Conservation (phyloP, 2,888 invertebrate genomes). For the Dryadula phaetusa region DNA sequence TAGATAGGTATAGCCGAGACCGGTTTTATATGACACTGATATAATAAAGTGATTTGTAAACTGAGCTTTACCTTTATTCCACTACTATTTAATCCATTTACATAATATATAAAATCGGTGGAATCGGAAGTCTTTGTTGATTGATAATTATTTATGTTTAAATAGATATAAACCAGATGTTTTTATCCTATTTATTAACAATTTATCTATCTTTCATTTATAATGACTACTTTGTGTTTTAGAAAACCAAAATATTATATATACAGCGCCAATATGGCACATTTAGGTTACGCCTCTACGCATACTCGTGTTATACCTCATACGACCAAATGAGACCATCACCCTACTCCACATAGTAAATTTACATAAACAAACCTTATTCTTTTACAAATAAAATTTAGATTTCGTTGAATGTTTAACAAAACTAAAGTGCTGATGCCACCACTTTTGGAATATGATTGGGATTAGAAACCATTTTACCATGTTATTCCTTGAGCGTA, state of each 20-base stretch:
- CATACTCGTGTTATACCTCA: conserved; percentile 68
- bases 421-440: conserved; percentile 59
- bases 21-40: conserved; percentile 7
- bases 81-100: not conserved
- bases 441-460: conserved; percentile 62
- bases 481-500: conserved; percentile 39
- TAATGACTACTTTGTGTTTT: conserved; percentile 24
- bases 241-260: conserved; percentile 49
- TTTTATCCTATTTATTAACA: not conserved
- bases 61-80: conserved; percentile 11
- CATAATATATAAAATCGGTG: not conserved
- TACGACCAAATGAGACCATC: conserved; percentile 75
- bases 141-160: not conserved
- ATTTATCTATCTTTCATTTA: not conserved
- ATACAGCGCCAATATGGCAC: conserved; percentile 69
- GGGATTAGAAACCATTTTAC: conserved; percentile 46
- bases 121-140: conserved; percentile 9
- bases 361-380: conserved; percentile 60
- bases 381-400: conserved; percentile 53
- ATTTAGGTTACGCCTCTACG: conserved; percentile 68
- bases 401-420: conserved; percentile 48
- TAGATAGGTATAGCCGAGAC: not conserved
- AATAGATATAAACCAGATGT: conserved; percentile 3
- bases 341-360: conserved; percentile 61
- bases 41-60: conserved; percentile 8